Conservation (phyloP, 2,113 vertebrate species). For the Oxygymnocypris stewartii region DNA sequence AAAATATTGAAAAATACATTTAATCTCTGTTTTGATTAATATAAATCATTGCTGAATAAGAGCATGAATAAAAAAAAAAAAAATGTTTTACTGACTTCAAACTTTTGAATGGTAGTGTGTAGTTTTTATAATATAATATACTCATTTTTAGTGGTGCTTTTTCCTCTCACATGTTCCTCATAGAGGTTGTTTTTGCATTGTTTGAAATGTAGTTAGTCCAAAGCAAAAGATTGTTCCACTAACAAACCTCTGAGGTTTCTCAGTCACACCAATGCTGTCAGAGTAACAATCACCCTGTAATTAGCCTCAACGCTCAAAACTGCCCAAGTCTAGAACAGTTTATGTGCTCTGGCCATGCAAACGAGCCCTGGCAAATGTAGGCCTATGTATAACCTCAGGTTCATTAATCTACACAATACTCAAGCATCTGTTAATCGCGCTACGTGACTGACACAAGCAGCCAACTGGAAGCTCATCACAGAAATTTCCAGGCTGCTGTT, state of each 20-base stretch:
- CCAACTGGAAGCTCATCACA: background rate
- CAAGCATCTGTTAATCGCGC: background rate
- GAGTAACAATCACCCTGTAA: background rate
- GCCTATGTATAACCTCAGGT: background rate
- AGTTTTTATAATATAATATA: background rate
- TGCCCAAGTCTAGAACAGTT: background rate
- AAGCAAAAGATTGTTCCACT: background rate
- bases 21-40: background rate
- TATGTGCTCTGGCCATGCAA: background rate
- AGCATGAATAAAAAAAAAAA: too few relatives aligned
- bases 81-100: background rate
- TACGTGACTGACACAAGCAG: background rate
- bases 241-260: conserved; percentile 2
- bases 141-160: background rate
- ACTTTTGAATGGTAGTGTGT: background rate
- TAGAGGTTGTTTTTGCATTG: background rate
- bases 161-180: background rate
- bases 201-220: background rate
- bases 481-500: background rate
- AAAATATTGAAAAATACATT: background rate
- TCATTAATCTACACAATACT: background rate
- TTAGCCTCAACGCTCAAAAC: background rate
- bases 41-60: background rate
- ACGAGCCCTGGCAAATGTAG: background rate
- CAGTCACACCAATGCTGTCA: background rate